Evolutionary conservation across 1,140 invertebrate genomes (phyloP).

Genomic region (Agrypnia vestita): DNA sequence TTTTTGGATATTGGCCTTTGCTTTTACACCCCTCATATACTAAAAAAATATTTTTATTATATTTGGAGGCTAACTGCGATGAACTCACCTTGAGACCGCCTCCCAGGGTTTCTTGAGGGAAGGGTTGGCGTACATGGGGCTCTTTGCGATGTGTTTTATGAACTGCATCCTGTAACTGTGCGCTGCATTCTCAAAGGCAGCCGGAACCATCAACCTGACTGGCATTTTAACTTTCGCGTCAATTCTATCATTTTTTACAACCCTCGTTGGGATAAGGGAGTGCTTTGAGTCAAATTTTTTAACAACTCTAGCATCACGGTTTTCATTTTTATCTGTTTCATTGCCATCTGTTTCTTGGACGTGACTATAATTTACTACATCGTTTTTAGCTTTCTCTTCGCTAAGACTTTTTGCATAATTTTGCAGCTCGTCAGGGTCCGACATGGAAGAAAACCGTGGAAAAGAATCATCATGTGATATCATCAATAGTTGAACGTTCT

Average conservation of each 20-base stretch:
- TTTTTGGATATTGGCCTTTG: too few relatives aligned
- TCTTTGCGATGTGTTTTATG: conserved; percentile 68
- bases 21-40: too few relatives aligned
- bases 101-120: conserved; percentile 67
- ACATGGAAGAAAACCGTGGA: neutral
- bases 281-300: neutral
- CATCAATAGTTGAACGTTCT: conserved; percentile 27
- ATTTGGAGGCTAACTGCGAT: too few relatives aligned
- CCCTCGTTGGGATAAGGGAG: conserved; percentile 3
- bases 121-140: conserved; percentile 67
- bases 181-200: conserved; percentile 60
- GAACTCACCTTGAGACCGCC: conserved; percentile 65
- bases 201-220: conserved; percentile 63
- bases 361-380: too few relatives aligned
- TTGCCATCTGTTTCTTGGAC: too few relatives aligned
- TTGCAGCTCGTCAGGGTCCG: conserved; percentile 8
- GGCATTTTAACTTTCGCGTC: conserved; percentile 36
- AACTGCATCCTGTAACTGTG: conserved; percentile 66
- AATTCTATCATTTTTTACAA: neutral
- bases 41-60: too few relatives aligned
- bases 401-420: neutral
- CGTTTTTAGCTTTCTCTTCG: neutral
- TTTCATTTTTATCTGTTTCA: neutral
- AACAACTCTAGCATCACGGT: neutral
- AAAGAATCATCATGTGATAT: conserved; percentile 28